phyloP scores from a whole-genome alignment of 53 echinoderm and acorn worm genomes.

The Paracentrotus lividus region DNA sequence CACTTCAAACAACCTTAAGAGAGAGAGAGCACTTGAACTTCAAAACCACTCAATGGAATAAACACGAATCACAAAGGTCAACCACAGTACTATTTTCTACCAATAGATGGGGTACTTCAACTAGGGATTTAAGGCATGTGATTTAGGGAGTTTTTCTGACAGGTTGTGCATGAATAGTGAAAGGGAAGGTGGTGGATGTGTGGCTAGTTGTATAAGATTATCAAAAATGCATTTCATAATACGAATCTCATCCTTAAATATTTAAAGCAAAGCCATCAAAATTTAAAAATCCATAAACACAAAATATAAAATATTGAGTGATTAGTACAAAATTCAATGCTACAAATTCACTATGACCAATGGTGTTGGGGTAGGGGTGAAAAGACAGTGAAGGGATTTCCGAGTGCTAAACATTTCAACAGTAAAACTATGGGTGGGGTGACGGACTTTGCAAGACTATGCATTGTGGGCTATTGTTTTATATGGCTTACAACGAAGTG shows the following conservation, averaged over 20 bases:
- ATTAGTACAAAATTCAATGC: constrained; percentile 38
- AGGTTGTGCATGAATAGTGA: constrained; percentile 26
- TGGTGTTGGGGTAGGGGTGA: neutral
- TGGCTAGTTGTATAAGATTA: neutral
- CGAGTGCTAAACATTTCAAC: constrained; percentile 6
- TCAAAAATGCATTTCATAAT: constrained; percentile 21
- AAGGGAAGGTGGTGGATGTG: neutral
- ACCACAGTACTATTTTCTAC: constrained; percentile 40
- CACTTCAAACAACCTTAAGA: constrained; percentile 12
- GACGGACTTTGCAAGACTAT: neutral
- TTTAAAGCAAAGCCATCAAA: constrained; percentile 19
- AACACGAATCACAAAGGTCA: neutral
- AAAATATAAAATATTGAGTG: neutral
- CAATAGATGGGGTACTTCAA: constrained; percentile 7
- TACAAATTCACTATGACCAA: constrained; percentile 8
- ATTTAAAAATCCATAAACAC: neutral
- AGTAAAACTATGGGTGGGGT: neutral
- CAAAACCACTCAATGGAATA: constrained; percentile 22
- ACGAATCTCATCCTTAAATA: neutral
- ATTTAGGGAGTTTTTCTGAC: constrained; percentile 26
- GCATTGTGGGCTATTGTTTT: neutral
- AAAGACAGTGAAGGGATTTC: neutral
- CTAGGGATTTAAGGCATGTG: constrained; percentile 2
- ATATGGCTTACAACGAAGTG: neutral
- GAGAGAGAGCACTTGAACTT: neutral